Conservation (phyloP, 2,888 invertebrate species). For the Sphecodes monilicornis region DNA sequence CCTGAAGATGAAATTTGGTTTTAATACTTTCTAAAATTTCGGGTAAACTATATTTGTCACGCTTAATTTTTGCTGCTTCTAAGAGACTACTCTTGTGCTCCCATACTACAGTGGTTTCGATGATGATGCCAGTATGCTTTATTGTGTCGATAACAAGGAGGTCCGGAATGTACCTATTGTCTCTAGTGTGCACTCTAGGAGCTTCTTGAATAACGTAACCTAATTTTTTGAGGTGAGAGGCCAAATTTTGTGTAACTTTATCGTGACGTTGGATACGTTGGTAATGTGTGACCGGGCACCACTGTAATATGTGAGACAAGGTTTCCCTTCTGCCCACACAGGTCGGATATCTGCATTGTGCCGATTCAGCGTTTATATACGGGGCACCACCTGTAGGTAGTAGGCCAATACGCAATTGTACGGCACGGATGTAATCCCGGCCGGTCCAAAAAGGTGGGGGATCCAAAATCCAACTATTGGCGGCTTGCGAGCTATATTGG, state of each 20-base stretch:
- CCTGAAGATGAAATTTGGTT: too few relatives aligned
- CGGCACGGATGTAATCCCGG: background rate
- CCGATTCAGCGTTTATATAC: background rate
- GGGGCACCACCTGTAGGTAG: conserved; percentile 18
- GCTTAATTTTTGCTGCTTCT: background rate
- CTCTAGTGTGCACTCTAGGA: conserved; percentile 1
- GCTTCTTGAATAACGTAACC: background rate
- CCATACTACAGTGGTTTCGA: conserved; percentile 14
- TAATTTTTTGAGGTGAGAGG: background rate
- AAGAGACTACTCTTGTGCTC: background rate
- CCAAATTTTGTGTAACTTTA: conserved; percentile 14
- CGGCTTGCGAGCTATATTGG: background rate
- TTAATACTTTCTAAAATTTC: too few relatives aligned
- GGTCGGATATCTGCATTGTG: conserved; percentile 16
- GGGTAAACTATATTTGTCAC: background rate
- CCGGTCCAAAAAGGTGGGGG: conserved; percentile 16
- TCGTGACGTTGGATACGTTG: conserved; percentile 21
- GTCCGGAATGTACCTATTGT: conserved; percentile 29
- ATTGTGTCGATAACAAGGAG: conserved; percentile 3
- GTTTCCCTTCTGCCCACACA: conserved; percentile 21
- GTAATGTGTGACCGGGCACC: conserved; percentile 22
- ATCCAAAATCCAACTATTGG: conserved; percentile 9
- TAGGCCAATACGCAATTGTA: conserved; percentile 13
- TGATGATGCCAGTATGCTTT: background rate
- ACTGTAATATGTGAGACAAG: conserved; percentile 12